These are phyloP conservation scores for Pluvianellus socialis DNA, from an alignment of 2,113 vertebrate species.

Conservation along the genomic window DNA sequence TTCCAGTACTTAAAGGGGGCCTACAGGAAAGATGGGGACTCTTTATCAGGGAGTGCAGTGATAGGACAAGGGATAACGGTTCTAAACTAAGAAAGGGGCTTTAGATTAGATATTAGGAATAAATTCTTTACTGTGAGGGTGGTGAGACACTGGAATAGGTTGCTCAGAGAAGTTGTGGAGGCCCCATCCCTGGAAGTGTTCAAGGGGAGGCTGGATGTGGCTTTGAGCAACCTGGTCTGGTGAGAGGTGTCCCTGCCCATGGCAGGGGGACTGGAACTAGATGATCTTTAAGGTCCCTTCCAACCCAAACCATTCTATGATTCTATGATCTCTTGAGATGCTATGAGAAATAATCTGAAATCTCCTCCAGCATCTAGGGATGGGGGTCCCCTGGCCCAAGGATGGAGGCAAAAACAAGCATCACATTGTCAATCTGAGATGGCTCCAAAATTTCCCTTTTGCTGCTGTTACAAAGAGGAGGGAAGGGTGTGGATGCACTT, in stretches of 20 bases:
- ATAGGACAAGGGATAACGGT: background rate
- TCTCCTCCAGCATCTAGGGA: background rate
- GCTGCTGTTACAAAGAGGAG: background rate
- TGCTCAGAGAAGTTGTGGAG: background rate
- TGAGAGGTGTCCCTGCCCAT: too few species aligned
- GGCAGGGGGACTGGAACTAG: background rate
- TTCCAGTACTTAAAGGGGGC: background rate
- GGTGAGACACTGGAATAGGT: background rate
- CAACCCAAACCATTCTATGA: background rate
- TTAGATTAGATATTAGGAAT: background rate
- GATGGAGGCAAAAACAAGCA: background rate
- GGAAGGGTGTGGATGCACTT: too few species aligned
- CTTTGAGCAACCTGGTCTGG: background rate
- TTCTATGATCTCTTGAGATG: background rate
- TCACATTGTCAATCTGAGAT: background rate
- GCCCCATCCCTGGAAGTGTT: background rate
- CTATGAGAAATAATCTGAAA: background rate
- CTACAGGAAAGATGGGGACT: background rate
- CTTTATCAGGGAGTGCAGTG: background rate
- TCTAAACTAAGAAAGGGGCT: background rate
- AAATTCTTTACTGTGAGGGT: background rate
- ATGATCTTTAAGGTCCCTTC: background rate
- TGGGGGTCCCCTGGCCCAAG: background rate
- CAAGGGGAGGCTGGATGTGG: background rate
- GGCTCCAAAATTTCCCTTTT: too few species aligned